Base-by-base conservation (phyloP, 2,113 vertebrate genomes). In the Atherinomorus stipes region DNA sequence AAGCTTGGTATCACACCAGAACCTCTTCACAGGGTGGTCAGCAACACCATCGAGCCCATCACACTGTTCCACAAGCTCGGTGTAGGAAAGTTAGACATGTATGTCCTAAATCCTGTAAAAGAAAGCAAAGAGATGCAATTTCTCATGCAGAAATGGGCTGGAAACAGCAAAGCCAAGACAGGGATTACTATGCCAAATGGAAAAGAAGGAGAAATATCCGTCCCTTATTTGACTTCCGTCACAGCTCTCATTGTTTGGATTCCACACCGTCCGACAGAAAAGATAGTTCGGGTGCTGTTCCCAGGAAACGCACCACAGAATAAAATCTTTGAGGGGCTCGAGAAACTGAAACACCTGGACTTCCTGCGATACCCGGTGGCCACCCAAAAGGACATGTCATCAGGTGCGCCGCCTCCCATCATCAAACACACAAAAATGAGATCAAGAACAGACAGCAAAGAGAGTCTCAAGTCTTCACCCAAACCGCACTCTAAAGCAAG, bases 61-160 rank as follows among this genome's bases (percentile, higher is more conserved):
- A 97, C 97, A 0, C 94, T 99, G 15, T 99, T 99, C 92, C 98
- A 99, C 91, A 99, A 99, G 84, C 95, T 99, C 80, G 98, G 98
- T 4, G 98, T 99, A 69, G 98, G 98, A 9, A 96, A 95, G 71
- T 87, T 99, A 84, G 98, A 99, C 87, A 98, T 99, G 97, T 99
- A 99, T 8, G 78, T 99, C 56, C 90, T 99, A 73, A 99, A 99
- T 74, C 98, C 98, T 7, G 96, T 99, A 22, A 99, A 98, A 71
- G 98, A 99, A 84, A 99, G 98, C 92, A 99, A 99, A 84, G 98
- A 99, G 91, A 99, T 99, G 98, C 98, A 99, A 74, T 99, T 99
- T 81, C 94, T 99, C 40, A 99, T 99, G 98, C 97, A 99, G 71
- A 99, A 98, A 81, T 99, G 98, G 98, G 95, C 97, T 19, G 98